Evolutionary conservation across 2,888 invertebrate species (phyloP), one percentile per base, ranked within the genome.

Genomic region (Meliscaeva auricollis): DNA sequence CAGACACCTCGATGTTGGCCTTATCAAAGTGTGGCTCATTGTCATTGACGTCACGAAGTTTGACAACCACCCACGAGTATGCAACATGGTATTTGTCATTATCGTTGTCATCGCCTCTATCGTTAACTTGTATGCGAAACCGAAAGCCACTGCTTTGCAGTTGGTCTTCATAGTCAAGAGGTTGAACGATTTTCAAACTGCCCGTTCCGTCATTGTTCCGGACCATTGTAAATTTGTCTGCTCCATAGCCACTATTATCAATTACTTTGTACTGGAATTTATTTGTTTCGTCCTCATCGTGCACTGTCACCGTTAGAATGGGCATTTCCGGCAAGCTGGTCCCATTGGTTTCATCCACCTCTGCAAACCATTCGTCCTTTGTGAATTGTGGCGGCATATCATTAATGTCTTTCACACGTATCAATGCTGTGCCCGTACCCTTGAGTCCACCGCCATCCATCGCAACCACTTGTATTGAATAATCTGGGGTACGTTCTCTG

Each of bases 381-480:
- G 97, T 98, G 91, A 98, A 98, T 90, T 97, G 96, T 17, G 99
- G 99, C 76, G 98, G 98, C 97, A 99, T 99, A 93, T 99, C 99
- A 92, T 99, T 99, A 90, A 98, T 97, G 93, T 99, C 99, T 93
- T 97, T 97, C 48, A 99, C 98, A 90, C 98, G 94, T 93, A 99
- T 98, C 50, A 97, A 97, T 56, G 98, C 97, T 87, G 98, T 98
- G 69, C 98, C 98, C 78, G 98, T 98, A 8, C 98, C 98, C 93
- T 98, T 98, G 90, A 98, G 94, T 90, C 98, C 98, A 70, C 98
- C 98, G 87, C 98, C 98, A 93, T 98, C 98, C 94, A 98, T 97
- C 17, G 98, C 98, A 66, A 98, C 98, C 88, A 98, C 98, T 93
- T 98, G 98, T 94, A 98, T 98, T 30, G 98, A 98, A 94, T 98